These are phyloP conservation scores for Diadumene lineata DNA, from an alignment of 92 coral and sea anemone species.

Conservation along the genomic window DNA sequence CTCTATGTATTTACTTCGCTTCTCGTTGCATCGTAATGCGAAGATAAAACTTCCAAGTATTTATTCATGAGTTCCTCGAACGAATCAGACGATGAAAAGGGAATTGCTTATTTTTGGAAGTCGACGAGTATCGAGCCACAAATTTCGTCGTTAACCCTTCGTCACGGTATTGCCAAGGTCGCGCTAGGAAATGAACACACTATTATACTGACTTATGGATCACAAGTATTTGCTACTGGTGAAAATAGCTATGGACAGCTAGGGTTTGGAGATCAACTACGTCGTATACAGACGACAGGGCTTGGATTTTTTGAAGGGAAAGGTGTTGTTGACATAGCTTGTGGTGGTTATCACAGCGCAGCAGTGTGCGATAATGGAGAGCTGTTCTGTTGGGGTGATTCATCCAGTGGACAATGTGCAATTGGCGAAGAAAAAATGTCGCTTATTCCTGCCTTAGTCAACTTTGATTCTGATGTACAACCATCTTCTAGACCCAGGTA, in stretches of 20 bases:
- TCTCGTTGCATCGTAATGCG: neutral
- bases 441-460: conserved; percentile 57
- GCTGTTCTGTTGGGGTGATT: conserved; percentile 93
- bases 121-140: conserved; percentile 85
- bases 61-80: conserved; percentile 24
- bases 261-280: conserved; percentile 79
- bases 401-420: conserved; percentile 95
- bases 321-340: conserved; percentile 66
- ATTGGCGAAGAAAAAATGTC: conserved; percentile 61
- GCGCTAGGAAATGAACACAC: conserved; percentile 89
- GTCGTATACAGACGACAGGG: conserved; percentile 59
- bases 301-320: conserved; percentile 62
- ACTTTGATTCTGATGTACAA: conserved; percentile 35
- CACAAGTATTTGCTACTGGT: conserved; percentile 77
- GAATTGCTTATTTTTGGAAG: conserved; percentile 89
- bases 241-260: conserved; percentile 89
- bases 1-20: neutral
- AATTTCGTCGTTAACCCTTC: conserved; percentile 57
- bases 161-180: conserved; percentile 83
- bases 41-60: neutral
- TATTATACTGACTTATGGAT: conserved; percentile 74
- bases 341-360: conserved; percentile 82
- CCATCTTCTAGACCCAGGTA: conserved; percentile 7
- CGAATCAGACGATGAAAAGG: conserved; percentile 60
- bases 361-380: conserved; percentile 74